Base-by-base conservation (phyloP, 2,113 vertebrate genomes). In the Sylvia atricapilla region DNA sequence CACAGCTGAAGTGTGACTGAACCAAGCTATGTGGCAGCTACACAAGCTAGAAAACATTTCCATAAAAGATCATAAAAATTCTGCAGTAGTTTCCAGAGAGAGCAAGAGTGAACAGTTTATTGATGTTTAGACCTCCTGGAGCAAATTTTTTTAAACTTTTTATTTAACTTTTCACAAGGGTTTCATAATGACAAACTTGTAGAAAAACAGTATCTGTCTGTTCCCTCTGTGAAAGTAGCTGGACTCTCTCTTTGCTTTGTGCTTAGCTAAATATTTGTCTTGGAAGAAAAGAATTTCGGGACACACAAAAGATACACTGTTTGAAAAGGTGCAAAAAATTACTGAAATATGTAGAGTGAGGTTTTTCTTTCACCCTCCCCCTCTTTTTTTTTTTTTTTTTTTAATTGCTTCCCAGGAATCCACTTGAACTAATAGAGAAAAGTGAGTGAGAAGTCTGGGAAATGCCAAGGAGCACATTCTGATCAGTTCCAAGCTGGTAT, bases 221-320 rank as follows among this genome's bases (percentile, higher is more conserved):
- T 94, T 96, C 92, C 88, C 81, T 64, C 56, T 63, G 92, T 81
- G 77, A 37, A 87, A 59, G 87, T 63, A 50, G 81, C 94, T 96
- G 89, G 88, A 81, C 58, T 7, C 66, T 94, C 37, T 75, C 94
- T 94, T 97, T 97, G 94, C 95, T 96, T 95, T 95, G 85, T 89
- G 95, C 95, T 95, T 97, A 94, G 59, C 88, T 78, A 97, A 98
- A 97, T 97, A 97, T 97, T 97, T 95, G 93, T 87, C 95, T 98
- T 98, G 97, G 96, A 94, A 93, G 93, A 86, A 81, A 89, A 83
- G 95, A 94, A 95, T 97, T 97, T 95, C 89, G 47, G 81, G 55
- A 78, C 84, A 62, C 90, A 96, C 96, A 97, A 96, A 96, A 95
- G 96, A 94, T 66, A 82, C 30, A 6, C 80, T 97, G 94, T 96